These are phyloP conservation scores for Otus scops DNA, from an alignment of 2,797 vertebrate genomes.

Conservation along the genomic window DNA sequence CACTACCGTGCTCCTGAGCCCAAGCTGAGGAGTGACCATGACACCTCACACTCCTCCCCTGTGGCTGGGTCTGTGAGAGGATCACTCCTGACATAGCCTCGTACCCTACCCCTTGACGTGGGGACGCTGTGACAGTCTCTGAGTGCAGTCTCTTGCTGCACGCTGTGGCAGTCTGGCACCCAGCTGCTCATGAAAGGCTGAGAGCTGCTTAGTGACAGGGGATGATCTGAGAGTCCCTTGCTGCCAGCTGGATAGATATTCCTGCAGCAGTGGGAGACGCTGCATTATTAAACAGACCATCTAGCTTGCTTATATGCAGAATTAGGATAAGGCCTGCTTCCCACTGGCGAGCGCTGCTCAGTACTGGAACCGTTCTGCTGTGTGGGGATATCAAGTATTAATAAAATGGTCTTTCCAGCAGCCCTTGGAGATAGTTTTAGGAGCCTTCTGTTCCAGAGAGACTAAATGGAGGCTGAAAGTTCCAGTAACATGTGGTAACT, in stretches of 20 bases:
- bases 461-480: not conserved
- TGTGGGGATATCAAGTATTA: not conserved
- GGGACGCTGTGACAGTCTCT: not conserved
- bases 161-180: not conserved
- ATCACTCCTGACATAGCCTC: not conserved
- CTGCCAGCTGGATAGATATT: slow-evolving; percentile 43
- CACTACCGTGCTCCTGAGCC: not conserved
- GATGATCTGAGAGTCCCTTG: slow-evolving; percentile 43
- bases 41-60: not conserved
- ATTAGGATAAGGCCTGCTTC: not conserved
- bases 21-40: not conserved
- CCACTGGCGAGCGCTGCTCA: not conserved
- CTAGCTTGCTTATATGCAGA: not conserved
- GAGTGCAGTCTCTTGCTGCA: not conserved
- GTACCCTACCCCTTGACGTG: accelerated
- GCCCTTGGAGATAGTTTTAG: not conserved
- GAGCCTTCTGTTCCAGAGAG: not conserved
- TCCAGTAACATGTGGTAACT: slow-evolving; percentile 3
- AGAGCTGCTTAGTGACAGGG: slow-evolving; percentile 5
- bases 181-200: slow-evolving; percentile 2
- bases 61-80: not conserved
- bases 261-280: not conserved
- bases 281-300: slow-evolving; percentile 46
- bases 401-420: not conserved
- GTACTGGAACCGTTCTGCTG: not conserved